Evolutionary conservation across 2,797 vertebrate species (phyloP).

Genomic region (Tolypeutes matacus): DNA sequence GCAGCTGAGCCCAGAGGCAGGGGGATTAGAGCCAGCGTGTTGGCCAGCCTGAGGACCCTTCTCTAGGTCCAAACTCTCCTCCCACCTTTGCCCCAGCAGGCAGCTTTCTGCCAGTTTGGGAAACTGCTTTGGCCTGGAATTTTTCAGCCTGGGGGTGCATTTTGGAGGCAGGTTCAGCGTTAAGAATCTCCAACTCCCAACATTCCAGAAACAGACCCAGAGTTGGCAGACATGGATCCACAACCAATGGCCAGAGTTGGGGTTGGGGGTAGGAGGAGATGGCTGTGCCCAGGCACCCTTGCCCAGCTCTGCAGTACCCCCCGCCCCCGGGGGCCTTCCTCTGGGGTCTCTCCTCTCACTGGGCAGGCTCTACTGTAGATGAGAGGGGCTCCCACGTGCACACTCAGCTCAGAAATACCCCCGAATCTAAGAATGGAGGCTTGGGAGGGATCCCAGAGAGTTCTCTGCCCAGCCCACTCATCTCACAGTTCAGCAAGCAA

Average conservation of each 20-base stretch:
- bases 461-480: neutral
- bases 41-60: neutral
- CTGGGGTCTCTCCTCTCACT: neutral
- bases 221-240: neutral
- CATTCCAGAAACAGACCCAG: conserved; percentile 47
- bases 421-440: neutral
- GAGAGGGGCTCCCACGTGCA: neutral
- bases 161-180: neutral
- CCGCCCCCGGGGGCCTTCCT: accelerated
- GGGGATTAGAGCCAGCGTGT: accelerated
- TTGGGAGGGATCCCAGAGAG: neutral
- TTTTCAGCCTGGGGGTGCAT: neutral
- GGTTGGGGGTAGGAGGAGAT: neutral
- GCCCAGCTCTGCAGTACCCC: neutral
- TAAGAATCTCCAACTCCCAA: conserved; percentile 27
- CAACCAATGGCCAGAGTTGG: neutral
- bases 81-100: neutral
- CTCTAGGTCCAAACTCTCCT: neutral
- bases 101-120: conserved; percentile 38
- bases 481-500: neutral
- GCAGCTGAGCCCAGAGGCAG: neutral
- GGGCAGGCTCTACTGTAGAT: accelerated
- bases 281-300: neutral
- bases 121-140: conserved; percentile 23
- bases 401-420: neutral